Percentiles rank a stretch among this genome's conserved stretches.
These are phyloP conservation scores for Poecilia latipinna DNA, from an alignment of 2,113 vertebrate genomes.

Conservation along the genomic window DNA sequence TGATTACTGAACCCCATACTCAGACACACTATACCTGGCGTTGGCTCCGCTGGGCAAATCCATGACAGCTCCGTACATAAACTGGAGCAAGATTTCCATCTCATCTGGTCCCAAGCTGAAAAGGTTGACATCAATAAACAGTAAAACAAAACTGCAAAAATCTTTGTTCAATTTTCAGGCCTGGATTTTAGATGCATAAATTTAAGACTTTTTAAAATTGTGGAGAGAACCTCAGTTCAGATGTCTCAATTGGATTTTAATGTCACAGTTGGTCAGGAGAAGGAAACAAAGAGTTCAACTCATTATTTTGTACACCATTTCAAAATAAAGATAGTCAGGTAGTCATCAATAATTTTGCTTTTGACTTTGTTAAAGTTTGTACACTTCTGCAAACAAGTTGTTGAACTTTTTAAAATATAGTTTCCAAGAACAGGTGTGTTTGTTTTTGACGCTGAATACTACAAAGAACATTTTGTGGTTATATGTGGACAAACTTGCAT, in stretches of 20 bases:
- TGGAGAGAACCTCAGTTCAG: no score
- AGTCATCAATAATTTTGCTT: no score
- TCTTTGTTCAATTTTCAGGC: no score
- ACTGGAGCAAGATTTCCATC: conserved; percentile 90
- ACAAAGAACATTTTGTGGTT: not conserved
- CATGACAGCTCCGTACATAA: conserved; percentile 91
- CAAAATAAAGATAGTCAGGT: no score
- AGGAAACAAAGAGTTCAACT: not conserved
- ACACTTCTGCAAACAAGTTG: not conserved
- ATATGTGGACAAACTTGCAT: no score
- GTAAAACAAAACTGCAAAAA: not conserved
- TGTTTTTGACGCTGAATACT: not conserved
- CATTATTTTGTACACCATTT: not conserved
- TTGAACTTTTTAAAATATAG: not conserved
- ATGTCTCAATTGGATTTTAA: no score
- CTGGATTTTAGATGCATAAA: no score
- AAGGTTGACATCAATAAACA: conserved; percentile 13
- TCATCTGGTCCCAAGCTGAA: conserved; percentile 87
- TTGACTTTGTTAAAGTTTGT: not conserved
- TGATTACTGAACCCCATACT: not conserved
- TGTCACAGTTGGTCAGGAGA: not conserved
- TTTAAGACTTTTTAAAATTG: no score
- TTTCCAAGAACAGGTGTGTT: not conserved
- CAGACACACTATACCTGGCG: conserved; percentile 81
- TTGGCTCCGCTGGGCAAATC: conserved; percentile 87